Base-by-base conservation (phyloP, 2,888 invertebrate genomes). In the Eudemis profundana region DNA sequence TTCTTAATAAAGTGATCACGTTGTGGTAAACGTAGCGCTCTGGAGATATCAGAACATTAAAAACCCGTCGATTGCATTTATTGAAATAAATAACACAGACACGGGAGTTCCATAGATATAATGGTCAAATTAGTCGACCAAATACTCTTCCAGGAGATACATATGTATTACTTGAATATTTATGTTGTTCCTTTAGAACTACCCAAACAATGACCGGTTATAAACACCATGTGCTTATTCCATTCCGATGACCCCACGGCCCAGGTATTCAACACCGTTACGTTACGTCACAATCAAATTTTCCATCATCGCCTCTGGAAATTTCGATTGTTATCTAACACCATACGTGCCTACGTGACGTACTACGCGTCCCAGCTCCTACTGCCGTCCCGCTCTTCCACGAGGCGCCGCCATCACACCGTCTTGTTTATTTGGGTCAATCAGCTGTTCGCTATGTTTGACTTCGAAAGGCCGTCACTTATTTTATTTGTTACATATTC, bases 281-380 rank as follows among this genome's bases (percentile, higher is more conserved):
- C 47, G 47, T 54, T 47, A 56, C 49, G 21, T 56, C 56, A 64
- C 49, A 33, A 49, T 19, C 14, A 14, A 36, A 36, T 51, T 44
- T 36, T 36, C 15, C 50, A 10, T 19, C 27, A 47, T 14, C 12
- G 29, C 36, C 36, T 62, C 50, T 64, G 27, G 23, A 64, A 44
- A 36, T 27, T 46, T 61, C 53, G 36, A 17, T 29, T 44, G 7
- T 61, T 42, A 61, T 61, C 61, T 47, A 29, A 59, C 17, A 27
- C 15, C 17, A 17, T 12, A 56, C 71, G 70, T 66, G 86, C 76
- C 80, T 88, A 87, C 88, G 89, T 89, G 89, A 84, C 83, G 75
- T 74, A 75, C 67, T 83, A 79, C 85, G 85, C 75, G 69, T 77
- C 78, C 78, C 78, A 71, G 70, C 69, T 44, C 38, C 75, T 74